These are phyloP conservation scores for Hypomecis punctinalis DNA, from an alignment of 2,888 invertebrate genomes.

Conservation along the genomic window DNA sequence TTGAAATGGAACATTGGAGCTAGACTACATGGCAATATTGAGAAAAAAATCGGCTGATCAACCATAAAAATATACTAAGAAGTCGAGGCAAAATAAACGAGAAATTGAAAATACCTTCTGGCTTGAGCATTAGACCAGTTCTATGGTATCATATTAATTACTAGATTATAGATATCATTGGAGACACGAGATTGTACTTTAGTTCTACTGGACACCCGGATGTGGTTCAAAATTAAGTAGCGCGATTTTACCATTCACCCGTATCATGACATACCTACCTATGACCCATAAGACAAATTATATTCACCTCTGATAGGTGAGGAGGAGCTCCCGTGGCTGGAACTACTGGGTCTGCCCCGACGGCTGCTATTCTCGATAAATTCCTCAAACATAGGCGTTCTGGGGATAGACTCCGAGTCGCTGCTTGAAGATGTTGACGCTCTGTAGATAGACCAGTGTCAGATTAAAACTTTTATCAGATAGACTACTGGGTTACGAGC, in stretches of 20 bases:
- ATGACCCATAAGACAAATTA: too few species aligned
- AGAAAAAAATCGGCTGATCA: neutral
- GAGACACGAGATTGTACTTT: too few species aligned
- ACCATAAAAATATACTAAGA: neutral
- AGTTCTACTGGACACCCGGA: too few species aligned
- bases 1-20: neutral
- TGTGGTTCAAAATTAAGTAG: too few species aligned
- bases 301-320: conserved; percentile 71
- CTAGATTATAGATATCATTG: too few species aligned
- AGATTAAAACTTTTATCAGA: too few species aligned
- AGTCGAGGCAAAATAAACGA: too few species aligned
- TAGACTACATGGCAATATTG: neutral
- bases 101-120: too few species aligned
- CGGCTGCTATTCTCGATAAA: conserved; percentile 67
- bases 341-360: conserved; percentile 59
- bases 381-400: conserved; percentile 80
- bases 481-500: too few species aligned
- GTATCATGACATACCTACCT: too few species aligned
- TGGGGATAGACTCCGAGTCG: conserved; percentile 77
- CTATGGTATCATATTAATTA: too few species aligned
- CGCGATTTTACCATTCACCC: neutral
- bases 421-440: conserved; percentile 77
- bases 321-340: conserved; percentile 65
- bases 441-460: conserved; percentile 46
- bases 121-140: too few species aligned